Evolutionary conservation across 1,140 invertebrate species (phyloP), one percentile per base, ranked within the genome.

Genomic region (Drosophila hydei): DNA sequence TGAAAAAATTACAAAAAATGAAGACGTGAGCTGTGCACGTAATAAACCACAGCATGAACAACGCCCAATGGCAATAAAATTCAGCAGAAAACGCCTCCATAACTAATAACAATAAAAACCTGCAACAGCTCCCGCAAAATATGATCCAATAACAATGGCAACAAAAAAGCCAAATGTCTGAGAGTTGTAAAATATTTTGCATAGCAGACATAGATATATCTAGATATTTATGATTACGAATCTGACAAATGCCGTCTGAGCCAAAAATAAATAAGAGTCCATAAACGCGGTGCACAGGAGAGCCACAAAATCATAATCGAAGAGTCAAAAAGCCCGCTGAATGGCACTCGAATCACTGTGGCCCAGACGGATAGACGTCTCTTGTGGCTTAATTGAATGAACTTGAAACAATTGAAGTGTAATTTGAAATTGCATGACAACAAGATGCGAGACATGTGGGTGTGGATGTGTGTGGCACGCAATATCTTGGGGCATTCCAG

Each of bases 321-420:
- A 63, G 33, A 43, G 55, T 25, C 48, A 25, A 55, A 48, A 69
- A 36, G 14, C n/a, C n/a, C n/a, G 56, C 42, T 68, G 58, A 87
- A 68, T 64, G 69, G 30, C 54, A 76, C 79, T 83, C 67, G 48
- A 79, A 84, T 61, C 52, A 54, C 63, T 70, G 71, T 19, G 63
- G 64, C 38, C 23, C 38, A 40, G 6, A 56, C 21, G 9, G 42
- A 38, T 19, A 62, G 52, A 72, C n/a, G 9, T 36, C 23, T 27
- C 0, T 27, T 36, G 47, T 45, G 51, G 18, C 33, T 78, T 62
- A 70, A 74, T 63, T 67, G 81, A 77, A 80, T 85, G 81, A 87
- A 80, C 80, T 85, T 85, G 81, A 87, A 85, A 77, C 77, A 87
- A 84, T 77, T 85, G 77, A 75, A 48, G 59, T 71, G 60, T 68